phyloP scores from a whole-genome alignment of 2,113 vertebrate genomes.

The Eretmochelys imbricata region DNA sequence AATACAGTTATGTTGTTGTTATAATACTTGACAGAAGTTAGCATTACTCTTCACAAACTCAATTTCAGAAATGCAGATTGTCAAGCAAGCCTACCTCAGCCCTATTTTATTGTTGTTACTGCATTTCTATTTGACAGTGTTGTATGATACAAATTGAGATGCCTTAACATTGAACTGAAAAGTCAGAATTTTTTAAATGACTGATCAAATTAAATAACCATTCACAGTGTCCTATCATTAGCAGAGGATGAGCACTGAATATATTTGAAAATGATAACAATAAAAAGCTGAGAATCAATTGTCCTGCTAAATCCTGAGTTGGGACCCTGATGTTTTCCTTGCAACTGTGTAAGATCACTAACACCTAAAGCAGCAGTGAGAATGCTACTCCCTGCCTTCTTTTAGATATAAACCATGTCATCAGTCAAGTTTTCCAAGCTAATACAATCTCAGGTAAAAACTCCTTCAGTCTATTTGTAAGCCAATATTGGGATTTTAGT shows the following conservation, averaged over 20 bases:
- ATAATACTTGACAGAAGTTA: neutral
- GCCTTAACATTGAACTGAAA: neutral
- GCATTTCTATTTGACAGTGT: neutral
- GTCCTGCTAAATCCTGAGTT: neutral
- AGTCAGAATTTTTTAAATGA: neutral
- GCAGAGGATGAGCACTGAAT: neutral
- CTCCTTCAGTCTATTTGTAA: neutral
- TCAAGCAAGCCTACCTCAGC: neutral
- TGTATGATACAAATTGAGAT: neutral
- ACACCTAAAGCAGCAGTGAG: neutral
- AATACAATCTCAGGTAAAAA: neutral
- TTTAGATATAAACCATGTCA: neutral
- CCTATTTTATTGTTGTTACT: neutral
- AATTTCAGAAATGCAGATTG: neutral
- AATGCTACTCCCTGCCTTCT: neutral
- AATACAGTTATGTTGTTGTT: neutral
- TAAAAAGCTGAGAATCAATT: neutral
- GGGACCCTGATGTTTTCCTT: neutral
- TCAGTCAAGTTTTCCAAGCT: neutral
- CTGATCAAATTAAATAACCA: neutral
- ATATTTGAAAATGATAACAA: neutral
- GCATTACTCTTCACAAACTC: neutral
- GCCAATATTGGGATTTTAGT: neutral
- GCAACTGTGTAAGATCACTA: neutral
- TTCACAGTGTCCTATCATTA: neutral